A percentile compares a stretch with the other conserved stretches of the same genome.
phyloP scores from a whole-genome alignment of 2,888 invertebrate species.

The Drosophila neonasuta region DNA sequence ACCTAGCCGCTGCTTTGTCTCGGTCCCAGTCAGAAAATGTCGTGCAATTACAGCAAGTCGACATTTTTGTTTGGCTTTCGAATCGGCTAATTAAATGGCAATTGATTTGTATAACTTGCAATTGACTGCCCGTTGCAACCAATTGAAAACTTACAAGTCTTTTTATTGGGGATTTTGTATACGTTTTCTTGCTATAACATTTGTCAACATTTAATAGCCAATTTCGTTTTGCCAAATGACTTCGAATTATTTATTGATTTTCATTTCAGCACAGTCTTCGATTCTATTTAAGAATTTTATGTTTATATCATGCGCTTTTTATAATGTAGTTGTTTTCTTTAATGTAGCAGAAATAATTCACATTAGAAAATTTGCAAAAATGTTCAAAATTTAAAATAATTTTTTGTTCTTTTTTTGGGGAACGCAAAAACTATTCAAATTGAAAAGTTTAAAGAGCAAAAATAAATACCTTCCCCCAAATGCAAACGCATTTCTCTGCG shows the following conservation, averaged over 20 bases:
- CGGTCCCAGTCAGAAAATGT: neutral
- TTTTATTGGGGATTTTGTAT: constrained; percentile 12
- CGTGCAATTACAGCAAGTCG: constrained; percentile 5
- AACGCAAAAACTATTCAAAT: neutral
- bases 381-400: too few relatives aligned
- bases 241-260: constrained; percentile 52
- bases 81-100: constrained; percentile 54
- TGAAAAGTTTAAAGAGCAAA: constrained; percentile 1
- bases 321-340: too few relatives aligned
- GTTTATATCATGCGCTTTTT: neutral
- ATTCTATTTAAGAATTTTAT: neutral
- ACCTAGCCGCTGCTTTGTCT: neutral
- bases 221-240: constrained; percentile 20
- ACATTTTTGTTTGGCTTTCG: constrained; percentile 24
- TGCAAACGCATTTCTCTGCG: neutral
- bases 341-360: neutral
- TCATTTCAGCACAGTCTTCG: constrained; percentile 16
- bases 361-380: neutral
- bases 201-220: constrained; percentile 44
- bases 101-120: constrained; percentile 50
- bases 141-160: constrained; percentile 15
- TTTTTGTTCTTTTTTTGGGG: neutral
- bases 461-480: neutral
- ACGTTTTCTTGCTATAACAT: constrained; percentile 20
- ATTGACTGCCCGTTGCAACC: constrained; percentile 5